Conservation (phyloP, 2,888 invertebrate genomes). For the Drosophila gaucha region DNA sequence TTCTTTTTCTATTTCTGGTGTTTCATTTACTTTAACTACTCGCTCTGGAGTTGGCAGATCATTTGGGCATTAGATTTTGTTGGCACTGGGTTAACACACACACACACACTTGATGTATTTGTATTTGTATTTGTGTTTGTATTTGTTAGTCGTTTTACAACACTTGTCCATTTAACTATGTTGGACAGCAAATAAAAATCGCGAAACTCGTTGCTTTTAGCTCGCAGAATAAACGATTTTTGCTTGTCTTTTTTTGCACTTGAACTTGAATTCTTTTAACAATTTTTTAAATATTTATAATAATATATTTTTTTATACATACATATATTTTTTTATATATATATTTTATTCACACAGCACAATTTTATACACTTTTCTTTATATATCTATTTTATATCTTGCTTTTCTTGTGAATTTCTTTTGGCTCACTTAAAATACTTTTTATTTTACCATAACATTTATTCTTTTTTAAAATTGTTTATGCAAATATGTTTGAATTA, state of each 20-base stretch:
- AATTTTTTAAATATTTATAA: not conserved
- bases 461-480: not conserved
- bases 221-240: too few species aligned
- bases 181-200: not conserved
- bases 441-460: not conserved
- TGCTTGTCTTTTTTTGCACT: not conserved
- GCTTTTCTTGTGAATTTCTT: too few species aligned
- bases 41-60: not conserved
- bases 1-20: constrained; percentile 5
- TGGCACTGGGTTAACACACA: constrained; percentile 21
- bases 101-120: constrained; percentile 15
- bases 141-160: constrained; percentile 19
- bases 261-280: not conserved
- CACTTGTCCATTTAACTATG: constrained; percentile 22
- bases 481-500: not conserved
- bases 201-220: not conserved
- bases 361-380: not conserved
- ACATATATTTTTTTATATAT: not conserved
- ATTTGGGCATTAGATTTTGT: constrained; percentile 29
- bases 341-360: too few species aligned
- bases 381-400: not conserved
- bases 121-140: constrained; percentile 43
- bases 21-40: constrained; percentile 8
- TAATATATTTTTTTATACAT: not conserved
- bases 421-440: not conserved